Evolutionary conservation across 2,888 invertebrate species (phyloP).

Genomic region (Drosophila pegasa): DNA sequence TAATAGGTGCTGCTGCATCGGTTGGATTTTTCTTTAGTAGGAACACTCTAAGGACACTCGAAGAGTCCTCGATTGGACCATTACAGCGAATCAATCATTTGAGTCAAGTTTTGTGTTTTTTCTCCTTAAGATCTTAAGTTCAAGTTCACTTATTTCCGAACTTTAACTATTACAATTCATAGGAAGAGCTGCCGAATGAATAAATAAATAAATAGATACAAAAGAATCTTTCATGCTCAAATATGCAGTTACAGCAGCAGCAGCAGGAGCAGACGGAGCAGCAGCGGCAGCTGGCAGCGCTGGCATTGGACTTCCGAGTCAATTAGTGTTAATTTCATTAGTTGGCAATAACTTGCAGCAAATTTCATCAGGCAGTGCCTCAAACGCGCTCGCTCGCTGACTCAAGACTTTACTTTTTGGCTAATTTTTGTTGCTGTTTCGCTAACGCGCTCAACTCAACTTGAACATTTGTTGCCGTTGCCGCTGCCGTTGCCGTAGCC

Average conservation of each 20-base stretch:
- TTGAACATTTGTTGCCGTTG: slow-evolving; percentile 57
- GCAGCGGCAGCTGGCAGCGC: not conserved
- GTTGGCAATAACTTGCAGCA: slow-evolving; percentile 76
- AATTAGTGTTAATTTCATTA: slow-evolving; percentile 80
- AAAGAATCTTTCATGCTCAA: slow-evolving; percentile 4
- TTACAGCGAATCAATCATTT: not conserved
- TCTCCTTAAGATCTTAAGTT: not conserved
- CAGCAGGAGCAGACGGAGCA: too few species aligned
- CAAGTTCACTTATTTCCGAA: too few species aligned
- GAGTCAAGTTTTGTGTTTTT: not conserved
- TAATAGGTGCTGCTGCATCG: not conserved
- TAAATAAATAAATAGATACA: slow-evolving; percentile 5
- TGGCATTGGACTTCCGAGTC: slow-evolving; percentile 61
- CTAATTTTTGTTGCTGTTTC: slow-evolving; percentile 76
- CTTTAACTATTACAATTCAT: not conserved
- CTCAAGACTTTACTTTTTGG: slow-evolving; percentile 67
- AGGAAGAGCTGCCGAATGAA: not conserved
- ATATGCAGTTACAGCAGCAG: not conserved
- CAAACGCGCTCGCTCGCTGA: slow-evolving; percentile 18
- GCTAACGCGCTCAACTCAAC: slow-evolving; percentile 67
- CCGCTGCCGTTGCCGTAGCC: slow-evolving; percentile 12
- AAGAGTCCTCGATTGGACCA: not conserved
- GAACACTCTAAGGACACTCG: not conserved
- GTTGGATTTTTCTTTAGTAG: not conserved
- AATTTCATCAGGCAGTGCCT: slow-evolving; percentile 62